Conservation (phyloP, 1,140 invertebrate genomes). For the Sipha flava region DNA sequence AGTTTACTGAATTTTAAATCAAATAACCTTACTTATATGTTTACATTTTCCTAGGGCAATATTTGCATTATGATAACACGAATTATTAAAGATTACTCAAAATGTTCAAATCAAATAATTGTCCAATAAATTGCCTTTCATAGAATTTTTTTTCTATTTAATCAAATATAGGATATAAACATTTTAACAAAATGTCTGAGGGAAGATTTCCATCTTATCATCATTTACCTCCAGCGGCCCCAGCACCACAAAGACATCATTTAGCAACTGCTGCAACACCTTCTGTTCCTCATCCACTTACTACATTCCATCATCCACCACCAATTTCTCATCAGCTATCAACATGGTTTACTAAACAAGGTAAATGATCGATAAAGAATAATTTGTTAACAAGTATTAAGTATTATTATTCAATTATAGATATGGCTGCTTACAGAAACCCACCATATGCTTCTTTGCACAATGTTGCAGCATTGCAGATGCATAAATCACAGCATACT, state of each 20-base stretch:
- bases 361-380: slow-evolving; percentile 13
- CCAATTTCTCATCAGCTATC: slow-evolving; percentile 23
- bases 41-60: neutral
- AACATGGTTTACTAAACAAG: slow-evolving; percentile 29
- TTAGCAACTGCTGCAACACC: slow-evolving; percentile 13
- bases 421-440: slow-evolving; percentile 27
- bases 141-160: neutral
- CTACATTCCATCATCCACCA: slow-evolving; percentile 9
- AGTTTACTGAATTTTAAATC: neutral
- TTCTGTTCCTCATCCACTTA: slow-evolving; percentile 27
- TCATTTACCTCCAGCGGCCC: slow-evolving; percentile 26
- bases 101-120: neutral
- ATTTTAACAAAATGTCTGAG: slow-evolving; percentile 30
- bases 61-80: neutral
- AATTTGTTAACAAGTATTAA: neutral
- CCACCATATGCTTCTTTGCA: slow-evolving; percentile 20
- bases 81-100: neutral
- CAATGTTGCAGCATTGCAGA: neutral
- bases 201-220: slow-evolving; percentile 32
- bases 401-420: neutral
- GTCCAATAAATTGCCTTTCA: neutral
- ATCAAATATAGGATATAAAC: neutral
- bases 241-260: slow-evolving; percentile 18
- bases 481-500: slow-evolving; percentile 19
- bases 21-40: neutral